Percentiles rank a stretch among this genome's conserved stretches.
These are phyloP conservation scores for Margarornis squamiger DNA, from an alignment of 2,797 vertebrate species.

Conservation along the genomic window DNA sequence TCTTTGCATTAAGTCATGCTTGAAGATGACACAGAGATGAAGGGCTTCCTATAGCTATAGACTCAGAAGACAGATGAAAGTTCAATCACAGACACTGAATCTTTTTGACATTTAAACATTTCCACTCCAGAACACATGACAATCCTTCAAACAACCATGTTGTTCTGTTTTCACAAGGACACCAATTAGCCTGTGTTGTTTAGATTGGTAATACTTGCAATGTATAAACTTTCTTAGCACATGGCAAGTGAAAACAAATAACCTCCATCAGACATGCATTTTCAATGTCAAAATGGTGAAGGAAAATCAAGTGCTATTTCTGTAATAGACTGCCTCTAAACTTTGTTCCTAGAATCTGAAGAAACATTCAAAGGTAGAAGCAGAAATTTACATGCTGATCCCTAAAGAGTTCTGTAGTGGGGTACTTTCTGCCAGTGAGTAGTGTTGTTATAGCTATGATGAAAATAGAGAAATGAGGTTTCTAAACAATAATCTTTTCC, in stretches of 20 bases:
- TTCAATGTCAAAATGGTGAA: constrained; percentile 36
- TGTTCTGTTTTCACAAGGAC: constrained; percentile 72
- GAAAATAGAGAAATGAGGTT: neutral
- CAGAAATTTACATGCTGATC: neutral
- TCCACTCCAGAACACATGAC: constrained; percentile 50
- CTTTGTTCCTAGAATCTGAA: neutral
- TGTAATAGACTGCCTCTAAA: neutral
- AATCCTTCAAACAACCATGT: constrained; percentile 69
- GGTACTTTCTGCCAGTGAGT: neutral
- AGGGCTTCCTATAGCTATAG: constrained; percentile 16
- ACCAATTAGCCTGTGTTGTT: constrained; percentile 70
- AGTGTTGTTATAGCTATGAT: neutral
- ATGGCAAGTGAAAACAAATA: constrained; percentile 75
- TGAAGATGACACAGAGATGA: neutral
- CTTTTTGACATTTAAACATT: constrained; percentile 60
- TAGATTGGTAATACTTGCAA: constrained; percentile 66
- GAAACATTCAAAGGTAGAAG: neutral
- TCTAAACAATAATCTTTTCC: neutral
- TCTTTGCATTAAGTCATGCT: neutral
- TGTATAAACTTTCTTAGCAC: constrained; percentile 61
- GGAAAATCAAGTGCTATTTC: constrained; percentile 40
- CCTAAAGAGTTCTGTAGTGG: neutral
- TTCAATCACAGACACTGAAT: constrained; percentile 12
- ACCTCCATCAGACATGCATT: constrained; percentile 45
- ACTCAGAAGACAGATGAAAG: constrained; percentile 17